Base-by-base conservation (phyloP, 1,140 invertebrate species). In the Drosophila trapezifrons region DNA sequence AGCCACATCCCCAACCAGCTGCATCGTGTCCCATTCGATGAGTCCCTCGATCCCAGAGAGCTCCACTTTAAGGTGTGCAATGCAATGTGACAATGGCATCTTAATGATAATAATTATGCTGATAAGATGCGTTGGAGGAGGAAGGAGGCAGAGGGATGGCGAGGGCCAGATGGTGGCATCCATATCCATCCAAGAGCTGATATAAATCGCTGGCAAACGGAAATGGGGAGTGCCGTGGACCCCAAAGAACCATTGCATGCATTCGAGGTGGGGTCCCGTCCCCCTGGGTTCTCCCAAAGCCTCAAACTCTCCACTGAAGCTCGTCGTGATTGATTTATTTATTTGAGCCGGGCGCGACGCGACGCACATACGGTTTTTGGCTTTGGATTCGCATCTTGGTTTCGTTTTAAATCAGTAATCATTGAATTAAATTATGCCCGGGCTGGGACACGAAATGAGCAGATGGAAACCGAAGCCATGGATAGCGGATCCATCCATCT, bases 361-460 rank as follows among this genome's bases (percentile, higher is more conserved):
- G 27, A 32, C 29, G 82, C 83, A 86, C 75, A 84, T 78, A 64
- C 64, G 75, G 49, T 67, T 25, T 13, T 51, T 45, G 13, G 25
- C 17, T 38, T 76, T 54, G 80, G 49, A 60, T 78, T 78, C 65
- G 62, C 77, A 74, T 84, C 83, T 86, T 83, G 43, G 83, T 52
- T 82, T 82, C 72, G 59, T 67, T 87, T 86, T 73, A 81, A 87
- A 80, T 89, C 85, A 75, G 84, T 87, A 87, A 87, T 90, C 84
- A 87, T 87, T 87, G 84, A 87, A 87, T 87, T 87, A 84, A 87
- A 90, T 87, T 87, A 89, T 89, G 84, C 79, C 83, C 67, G 17
- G 32, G 18, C 15, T 17, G 37, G 20, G 29, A 51, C 20, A n/a
- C 18, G 15, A 42, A 49, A 51, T 25, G 10, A 29, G 17, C 29